A percentile compares a stretch with the other conserved stretches of the same genome.
Conservation (phyloP, 2,888 invertebrate genomes). For the Microdon myrmicae region DNA sequence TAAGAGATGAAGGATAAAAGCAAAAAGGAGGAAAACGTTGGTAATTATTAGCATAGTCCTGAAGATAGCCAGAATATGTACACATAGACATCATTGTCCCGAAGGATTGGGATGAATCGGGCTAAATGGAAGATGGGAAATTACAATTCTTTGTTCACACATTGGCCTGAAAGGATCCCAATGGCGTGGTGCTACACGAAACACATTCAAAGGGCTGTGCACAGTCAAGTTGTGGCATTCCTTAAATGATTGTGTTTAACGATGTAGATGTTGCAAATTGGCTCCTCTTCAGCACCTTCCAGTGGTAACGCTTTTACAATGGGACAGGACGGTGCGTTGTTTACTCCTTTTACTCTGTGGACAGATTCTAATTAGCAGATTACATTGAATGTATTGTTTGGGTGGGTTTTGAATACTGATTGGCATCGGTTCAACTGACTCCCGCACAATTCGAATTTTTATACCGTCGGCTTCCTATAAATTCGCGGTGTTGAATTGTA, state of each 20-base stretch:
- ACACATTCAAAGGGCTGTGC: too few relatives aligned
- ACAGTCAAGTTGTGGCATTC: slow-evolving; percentile 30
- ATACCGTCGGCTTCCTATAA: too few relatives aligned
- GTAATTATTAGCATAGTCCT: slow-evolving; percentile 38
- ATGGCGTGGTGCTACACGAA: background rate
- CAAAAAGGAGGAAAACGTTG: slow-evolving; percentile 15
- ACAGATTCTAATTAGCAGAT: slow-evolving; percentile 52
- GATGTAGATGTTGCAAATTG: slow-evolving; percentile 11
- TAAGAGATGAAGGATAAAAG: background rate
- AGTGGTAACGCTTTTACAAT: slow-evolving; percentile 29
- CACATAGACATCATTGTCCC: slow-evolving; percentile 4
- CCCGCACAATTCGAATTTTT: too few relatives aligned
- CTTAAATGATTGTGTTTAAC: slow-evolving; percentile 46
- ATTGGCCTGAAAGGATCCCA: background rate
- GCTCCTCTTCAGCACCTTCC: slow-evolving; percentile 10
- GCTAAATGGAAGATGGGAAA: slow-evolving; percentile 1
- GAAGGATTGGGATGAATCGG: slow-evolving; percentile 1
- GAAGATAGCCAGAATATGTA: slow-evolving; percentile 41
- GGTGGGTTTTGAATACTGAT: slow-evolving; percentile 3
- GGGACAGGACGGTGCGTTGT: slow-evolving; percentile 8
- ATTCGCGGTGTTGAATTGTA: too few relatives aligned
- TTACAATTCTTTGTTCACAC: slow-evolving; percentile 16
- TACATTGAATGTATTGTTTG: slow-evolving; percentile 37
- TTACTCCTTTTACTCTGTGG: slow-evolving; percentile 47
- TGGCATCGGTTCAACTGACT: too few relatives aligned